Base-by-base conservation (phyloP, 2,797 vertebrate genomes). In the Choloepus didactylus region DNA sequence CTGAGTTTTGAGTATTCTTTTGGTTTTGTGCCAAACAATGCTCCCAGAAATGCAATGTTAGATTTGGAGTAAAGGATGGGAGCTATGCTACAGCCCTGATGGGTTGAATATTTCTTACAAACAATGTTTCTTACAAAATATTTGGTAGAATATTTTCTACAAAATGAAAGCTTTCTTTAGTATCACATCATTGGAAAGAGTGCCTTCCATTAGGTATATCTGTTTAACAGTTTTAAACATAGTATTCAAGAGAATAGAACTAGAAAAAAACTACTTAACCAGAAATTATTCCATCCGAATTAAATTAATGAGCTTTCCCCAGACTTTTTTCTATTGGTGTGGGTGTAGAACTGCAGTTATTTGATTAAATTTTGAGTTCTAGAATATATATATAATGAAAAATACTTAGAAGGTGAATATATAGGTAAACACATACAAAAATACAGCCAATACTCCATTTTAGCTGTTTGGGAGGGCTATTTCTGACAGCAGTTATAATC, bases 251-350 rank as follows among this genome's bases (percentile, higher is more conserved):
- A 89, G 44, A 60, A 84, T 0, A 16, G 25, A 95, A 27, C 62
- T 35, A 87, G 44, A 72, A 75, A 72, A 75, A 86, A 14, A 51
- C 9, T 18, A 51, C 66, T 82, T 67, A 73, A 84, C 67, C 7
- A 35, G 76, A 93, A 81, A 87, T 77, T 93, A 73, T 87, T 67
- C 79, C 9, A 75, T 59, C n/a, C 31, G 49, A 81, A 62, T 21
- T 19, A 82, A 67, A 80, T 69, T 82, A 95, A 87, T 54, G 5
- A n/a, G 51, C 6, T 54, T 79, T 84, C 91, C 81, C 62, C 85
- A 96, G 25, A 89, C 62, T 51, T 96, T 96, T 95, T 59, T 86
- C 76, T 96, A 95, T 83, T 95, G 93, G 82, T 35, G 0, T 83
- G 96, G 95, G 95, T 92, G 54, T 91, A 92, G 70, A 93, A 93